Evolutionary conservation across 2,113 vertebrate species (phyloP).

Genomic region (Mobula hypostoma): DNA sequence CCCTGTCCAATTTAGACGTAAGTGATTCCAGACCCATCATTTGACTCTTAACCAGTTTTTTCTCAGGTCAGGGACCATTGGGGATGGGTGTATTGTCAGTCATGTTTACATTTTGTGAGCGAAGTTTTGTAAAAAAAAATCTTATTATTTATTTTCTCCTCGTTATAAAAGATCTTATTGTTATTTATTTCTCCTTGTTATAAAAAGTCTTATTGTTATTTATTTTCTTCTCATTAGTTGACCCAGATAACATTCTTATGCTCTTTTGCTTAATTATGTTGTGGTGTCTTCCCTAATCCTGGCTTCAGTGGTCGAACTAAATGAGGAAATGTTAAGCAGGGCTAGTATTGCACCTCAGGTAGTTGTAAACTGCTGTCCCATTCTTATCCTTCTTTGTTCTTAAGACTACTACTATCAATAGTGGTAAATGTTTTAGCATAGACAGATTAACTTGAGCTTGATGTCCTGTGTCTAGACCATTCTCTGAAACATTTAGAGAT

Average conservation of each 20-base stretch:
- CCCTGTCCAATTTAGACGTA: no score
- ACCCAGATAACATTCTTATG: neutral
- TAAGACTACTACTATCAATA: neutral
- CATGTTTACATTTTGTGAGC: no score
- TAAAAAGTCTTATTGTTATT: no score
- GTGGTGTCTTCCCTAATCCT: neutral
- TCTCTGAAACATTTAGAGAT: neutral
- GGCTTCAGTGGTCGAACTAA: neutral
- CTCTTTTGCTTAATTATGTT: neutral
- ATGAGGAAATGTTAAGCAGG: neutral
- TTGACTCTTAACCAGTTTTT: no score
- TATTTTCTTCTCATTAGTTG: neutral
- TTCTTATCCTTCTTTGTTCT: no score
- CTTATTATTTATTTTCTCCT: neutral
- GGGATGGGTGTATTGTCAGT: no score
- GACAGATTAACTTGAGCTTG: neutral
- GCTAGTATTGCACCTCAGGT: neutral
- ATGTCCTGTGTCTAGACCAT: neutral
- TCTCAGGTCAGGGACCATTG: no score
- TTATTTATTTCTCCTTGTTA: no score
- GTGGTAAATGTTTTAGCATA: neutral
- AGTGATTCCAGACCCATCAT: no score
- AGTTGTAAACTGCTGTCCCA: neutral
- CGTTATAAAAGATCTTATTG: no score
- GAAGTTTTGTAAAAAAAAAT: no score